Base-by-base conservation (phyloP, 1,140 invertebrate genomes). In the Drosophila erecta region DNA sequence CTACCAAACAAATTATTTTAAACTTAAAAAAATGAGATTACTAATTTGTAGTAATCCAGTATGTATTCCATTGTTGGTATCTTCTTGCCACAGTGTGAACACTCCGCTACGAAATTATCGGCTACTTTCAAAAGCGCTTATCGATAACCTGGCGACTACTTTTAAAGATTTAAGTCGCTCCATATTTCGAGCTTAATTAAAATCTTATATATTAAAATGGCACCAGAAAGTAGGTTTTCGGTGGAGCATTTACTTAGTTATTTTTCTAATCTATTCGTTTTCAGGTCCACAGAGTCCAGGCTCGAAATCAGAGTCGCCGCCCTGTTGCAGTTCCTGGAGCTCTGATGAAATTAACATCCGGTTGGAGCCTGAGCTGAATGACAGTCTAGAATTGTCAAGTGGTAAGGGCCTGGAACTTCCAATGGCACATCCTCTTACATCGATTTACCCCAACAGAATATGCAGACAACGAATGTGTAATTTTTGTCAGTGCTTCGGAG, bases 381-480 rank as follows among this genome's bases (percentile, higher is more conserved):
- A 10, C 3, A 12, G n/a, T 37, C 8, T 22, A 1, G 62, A 30
- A 27, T 17, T 69, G 6, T 24, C 62, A n/a, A 46, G 14, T 7
- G 65, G 65, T 55, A 38, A 15, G 38, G 0, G 27, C 14, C 8
- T 33, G 47, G 1, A n/a, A 27, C 20, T 4, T 27, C 0, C 1
- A 5, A 15, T 2, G 14, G 0, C 8, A 17, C 20, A 22, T 24
- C 2, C 3, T 11, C 3, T 14, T 4, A 11, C 4, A 3, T 7
- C 3, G 10, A 1, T 1, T 7, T 64, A 1, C 1, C 14, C 17
- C 6, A 17, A 17, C 27, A 71, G 59, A 79, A 27, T 79, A 79
- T 17, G 59, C 59, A 7, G 50, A 35, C 20, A 76, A 79, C 43
- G 22, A 40, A 15, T 33, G 54, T 43, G 61, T 43, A 1, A 79